Evolutionary conservation across 2,797 vertebrate species (phyloP).

Genomic region (Hemitrygon akajei): DNA sequence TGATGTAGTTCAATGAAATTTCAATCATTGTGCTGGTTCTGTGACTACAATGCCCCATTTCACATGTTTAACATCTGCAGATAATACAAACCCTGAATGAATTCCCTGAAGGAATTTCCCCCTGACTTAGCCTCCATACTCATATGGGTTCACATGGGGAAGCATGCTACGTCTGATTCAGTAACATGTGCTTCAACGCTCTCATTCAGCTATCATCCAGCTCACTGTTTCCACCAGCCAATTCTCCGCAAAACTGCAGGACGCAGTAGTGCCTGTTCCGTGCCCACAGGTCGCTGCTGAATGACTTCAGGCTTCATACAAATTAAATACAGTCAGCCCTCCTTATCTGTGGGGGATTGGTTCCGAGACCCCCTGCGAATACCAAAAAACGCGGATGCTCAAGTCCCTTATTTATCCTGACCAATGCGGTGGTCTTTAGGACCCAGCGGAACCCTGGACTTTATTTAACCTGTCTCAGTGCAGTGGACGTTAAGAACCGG

Average conservation of each 20-base stretch:
- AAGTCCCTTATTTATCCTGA: too few species aligned
- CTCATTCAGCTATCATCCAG: too few species aligned
- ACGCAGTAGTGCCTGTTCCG: not conserved
- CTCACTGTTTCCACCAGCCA: not conserved
- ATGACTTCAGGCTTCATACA: not conserved
- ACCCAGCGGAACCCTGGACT: too few species aligned
- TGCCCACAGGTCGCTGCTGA: not conserved
- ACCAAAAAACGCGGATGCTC: too few species aligned
- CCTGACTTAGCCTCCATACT: not conserved
- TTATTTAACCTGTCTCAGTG: too few species aligned
- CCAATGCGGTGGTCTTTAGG: too few species aligned
- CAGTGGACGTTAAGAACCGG: too few species aligned
- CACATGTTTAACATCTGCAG: constrained; percentile 15
- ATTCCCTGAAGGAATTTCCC: too few species aligned
- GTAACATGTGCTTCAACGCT: not conserved
- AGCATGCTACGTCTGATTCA: not conserved
- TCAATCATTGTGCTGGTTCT: not conserved
- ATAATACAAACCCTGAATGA: not conserved
- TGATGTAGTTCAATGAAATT: not conserved
- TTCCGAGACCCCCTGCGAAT: too few species aligned
- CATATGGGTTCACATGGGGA: not conserved
- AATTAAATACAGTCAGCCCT: too few species aligned
- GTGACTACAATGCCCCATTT: not conserved
- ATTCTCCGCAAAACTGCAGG: not conserved
- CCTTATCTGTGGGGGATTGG: too few species aligned